A percentile compares a stretch with the other conserved stretches of the same genome.
Conservation (phyloP, 2,797 vertebrate species). For the Microhierax caerulescens region DNA sequence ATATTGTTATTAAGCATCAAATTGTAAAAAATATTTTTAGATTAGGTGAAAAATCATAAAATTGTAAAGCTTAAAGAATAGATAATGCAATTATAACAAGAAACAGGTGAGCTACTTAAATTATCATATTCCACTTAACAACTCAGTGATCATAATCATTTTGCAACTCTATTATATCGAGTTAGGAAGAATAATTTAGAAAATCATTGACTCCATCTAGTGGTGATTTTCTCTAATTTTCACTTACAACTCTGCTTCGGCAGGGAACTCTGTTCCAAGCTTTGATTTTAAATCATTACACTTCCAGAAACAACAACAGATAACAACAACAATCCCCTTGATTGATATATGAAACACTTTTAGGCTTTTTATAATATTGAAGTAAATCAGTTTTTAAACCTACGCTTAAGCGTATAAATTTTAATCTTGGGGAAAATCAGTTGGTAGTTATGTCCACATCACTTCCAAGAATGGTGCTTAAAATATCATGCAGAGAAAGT, state of each 20-base stretch:
- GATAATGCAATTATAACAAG: slow-evolving; percentile 55
- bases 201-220: slow-evolving; percentile 79
- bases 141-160: slow-evolving; percentile 37
- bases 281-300: not conserved
- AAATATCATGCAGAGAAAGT: not conserved
- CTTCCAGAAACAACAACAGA: not conserved
- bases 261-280: not conserved
- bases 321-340: not conserved
- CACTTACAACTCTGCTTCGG: not conserved
- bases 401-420: not conserved
- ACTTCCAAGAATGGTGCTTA: not conserved
- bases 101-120: slow-evolving; percentile 63
- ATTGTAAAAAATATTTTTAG: slow-evolving; percentile 19
- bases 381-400: not conserved
- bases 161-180: slow-evolving; percentile 36
- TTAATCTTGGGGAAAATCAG: not conserved
- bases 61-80: slow-evolving; percentile 37
- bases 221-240: slow-evolving; percentile 60
- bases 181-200: slow-evolving; percentile 44
- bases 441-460: not conserved
- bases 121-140: slow-evolving; percentile 58
- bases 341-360: not conserved
- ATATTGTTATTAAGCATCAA: slow-evolving; percentile 12
- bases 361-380: not conserved
- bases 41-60: slow-evolving; percentile 34